These are phyloP conservation scores for Anthopleura xanthogrammica DNA, from an alignment of 92 coral and sea anemone species.

Conservation along the genomic window DNA sequence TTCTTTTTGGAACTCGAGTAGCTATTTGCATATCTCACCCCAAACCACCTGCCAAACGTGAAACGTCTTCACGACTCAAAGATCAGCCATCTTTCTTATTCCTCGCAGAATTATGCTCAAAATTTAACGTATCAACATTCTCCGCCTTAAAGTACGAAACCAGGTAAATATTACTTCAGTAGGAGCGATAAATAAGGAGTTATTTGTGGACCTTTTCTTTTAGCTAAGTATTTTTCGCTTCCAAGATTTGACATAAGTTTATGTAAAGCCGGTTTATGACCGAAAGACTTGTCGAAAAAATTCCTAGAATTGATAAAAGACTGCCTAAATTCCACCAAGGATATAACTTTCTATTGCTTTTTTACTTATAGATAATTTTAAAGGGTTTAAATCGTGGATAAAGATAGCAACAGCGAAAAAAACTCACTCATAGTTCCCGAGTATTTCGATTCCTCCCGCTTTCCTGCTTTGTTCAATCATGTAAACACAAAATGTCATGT, in stretches of 20 bases:
- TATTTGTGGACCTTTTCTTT: neutral
- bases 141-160: neutral
- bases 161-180: slow-evolving; percentile 11
- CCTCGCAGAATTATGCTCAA: slow-evolving; percentile 16
- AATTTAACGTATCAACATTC: neutral
- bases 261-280: neutral
- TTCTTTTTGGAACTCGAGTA: slow-evolving; percentile 2
- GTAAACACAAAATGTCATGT: neutral
- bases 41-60: slow-evolving; percentile 30
- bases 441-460: neutral
- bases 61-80: slow-evolving; percentile 7
- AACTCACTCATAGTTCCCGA: neutral
- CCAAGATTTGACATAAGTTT: neutral
- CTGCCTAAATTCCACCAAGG: neutral
- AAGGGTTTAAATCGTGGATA: neutral
- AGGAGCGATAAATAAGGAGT: neutral
- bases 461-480: neutral
- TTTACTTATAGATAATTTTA: neutral
- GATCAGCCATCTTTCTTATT: slow-evolving; percentile 28
- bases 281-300: neutral
- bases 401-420: neutral
- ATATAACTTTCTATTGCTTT: neutral
- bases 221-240: neutral
- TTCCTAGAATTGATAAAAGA: neutral
- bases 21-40: slow-evolving; percentile 26